Base-by-base conservation (phyloP, 1,140 invertebrate species). In the Octopus bimaculoides region DNA sequence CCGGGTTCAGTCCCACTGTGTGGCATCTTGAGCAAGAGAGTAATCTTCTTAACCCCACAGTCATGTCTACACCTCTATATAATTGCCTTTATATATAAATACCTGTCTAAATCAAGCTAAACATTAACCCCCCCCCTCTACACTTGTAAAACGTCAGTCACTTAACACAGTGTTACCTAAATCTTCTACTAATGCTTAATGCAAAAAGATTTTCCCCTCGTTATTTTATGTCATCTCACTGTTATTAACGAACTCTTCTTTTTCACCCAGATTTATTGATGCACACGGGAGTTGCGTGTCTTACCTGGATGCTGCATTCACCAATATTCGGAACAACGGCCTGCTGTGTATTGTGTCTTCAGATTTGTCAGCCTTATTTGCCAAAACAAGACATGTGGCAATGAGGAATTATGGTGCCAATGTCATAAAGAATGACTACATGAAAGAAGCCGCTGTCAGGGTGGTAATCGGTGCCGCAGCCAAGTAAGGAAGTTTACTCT, bases 351-450 rank as follows among this genome's bases (percentile, higher is more conserved):
- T 90, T 6, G 84, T 89, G 4, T 86, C 88, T 9, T 85, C 87
- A 5, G 89, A 91, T 80, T 84, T 89, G 73, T 86, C 88, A 66
- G 81, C 87, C 2, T 82, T 89, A 20, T 89, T 89, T 82, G 85
- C 86, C 4, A 84, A 87, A 73, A 82, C 85, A 12, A 78, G 88
- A 14, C 86, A 89, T 75, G 85, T 88, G 12, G 87, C 88, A 7
- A 76, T 85, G 54, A 82, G 89, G 52, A 85, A 86, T 66, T 90
- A 88, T 81, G 83, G 83, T 61, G 89, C 89, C 10, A 81, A 85
- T 78, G 85, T 89, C 55, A 84, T 85, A 41, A 89, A 89, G 78
- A 90, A 88, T 53, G 88, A 87, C 56, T 91, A 90, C 79, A 81
- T 86, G 8, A 89, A 88, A 77, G 90, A 91, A 76, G 56, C 90